Evolutionary conservation across 2,888 invertebrate genomes (phyloP), one percentile per base, ranked within the genome.

Genomic region (Nyleta sp.): DNA sequence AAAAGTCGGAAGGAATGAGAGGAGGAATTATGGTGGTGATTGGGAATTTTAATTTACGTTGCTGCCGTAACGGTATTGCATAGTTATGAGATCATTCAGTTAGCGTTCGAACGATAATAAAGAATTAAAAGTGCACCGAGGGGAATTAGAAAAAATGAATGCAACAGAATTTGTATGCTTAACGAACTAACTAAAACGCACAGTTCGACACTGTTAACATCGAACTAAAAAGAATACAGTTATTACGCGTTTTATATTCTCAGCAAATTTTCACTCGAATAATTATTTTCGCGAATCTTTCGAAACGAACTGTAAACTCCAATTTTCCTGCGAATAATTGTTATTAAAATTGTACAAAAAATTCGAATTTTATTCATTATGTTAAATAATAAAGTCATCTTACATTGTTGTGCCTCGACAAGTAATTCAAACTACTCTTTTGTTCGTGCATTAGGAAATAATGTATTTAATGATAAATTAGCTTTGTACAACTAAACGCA

Each of bases 11-110:
- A 42, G 31, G 33, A 60, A 60, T 42, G 42, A 42, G 17, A 60
- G 40, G 38, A 18, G n/a, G n/a, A 15, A 46, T 59, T 18, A 24
- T 24, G 48, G 24, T 38, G 38, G 38, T 17, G 62, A 50, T 62
- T 20, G 62, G 28, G 31, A 40, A 52, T 52, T 52, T 52, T 64
- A 52, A 64, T 64, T 64, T 64, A 64, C 52, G 13, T 31, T 52
- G 40, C 31, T 4, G 28, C 20, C n/a, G 13, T 64, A 64, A 64
- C 64, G 64, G 64, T 64, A 42, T 48, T 20, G 42, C 52, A 52
- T 64, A 64, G 52, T 52, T 52, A 64, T 13, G 64, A 52, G 46
- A 22, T 22, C 46, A 5, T 24, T 65, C 17, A 17, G 65, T 44
- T 33, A 33, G 53, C 44, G 53, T 65, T 53, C 44, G 53, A 53